Evolutionary conservation across 1,140 invertebrate species (phyloP).

Genomic region (Maniola jurtina): DNA sequence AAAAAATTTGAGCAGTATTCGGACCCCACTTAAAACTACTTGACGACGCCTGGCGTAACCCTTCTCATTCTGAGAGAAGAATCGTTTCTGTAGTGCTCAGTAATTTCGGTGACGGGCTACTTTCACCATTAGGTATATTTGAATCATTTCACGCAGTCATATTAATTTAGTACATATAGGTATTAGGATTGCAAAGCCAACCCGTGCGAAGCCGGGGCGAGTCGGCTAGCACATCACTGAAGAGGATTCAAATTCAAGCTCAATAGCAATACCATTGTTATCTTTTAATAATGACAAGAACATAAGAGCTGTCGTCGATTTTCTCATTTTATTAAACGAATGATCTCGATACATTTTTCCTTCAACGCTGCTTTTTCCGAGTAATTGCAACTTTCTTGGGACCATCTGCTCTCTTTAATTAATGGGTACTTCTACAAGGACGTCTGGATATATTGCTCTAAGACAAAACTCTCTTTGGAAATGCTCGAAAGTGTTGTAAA

Average conservation of each 20-base stretch:
- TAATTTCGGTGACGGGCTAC: too few relatives aligned
- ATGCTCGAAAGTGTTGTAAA: background rate
- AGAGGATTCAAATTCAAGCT: background rate
- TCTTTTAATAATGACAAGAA: background rate
- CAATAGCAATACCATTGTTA: background rate
- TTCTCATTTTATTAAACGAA: slow-evolving; percentile 9
- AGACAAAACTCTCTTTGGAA: background rate
- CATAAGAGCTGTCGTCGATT: background rate
- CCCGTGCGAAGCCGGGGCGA: too few relatives aligned
- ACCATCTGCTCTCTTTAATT: slow-evolving; percentile 23
- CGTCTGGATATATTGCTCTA: slow-evolving; percentile 8
- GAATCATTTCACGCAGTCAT: too few relatives aligned
- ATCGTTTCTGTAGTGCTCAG: too few relatives aligned
- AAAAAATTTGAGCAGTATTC: too few relatives aligned
- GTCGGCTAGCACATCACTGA: background rate
- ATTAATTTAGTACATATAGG: too few relatives aligned
- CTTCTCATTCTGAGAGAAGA: too few relatives aligned
- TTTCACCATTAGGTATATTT: too few relatives aligned
- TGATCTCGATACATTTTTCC: slow-evolving; percentile 14
- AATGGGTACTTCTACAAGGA: slow-evolving; percentile 16
- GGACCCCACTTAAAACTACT: too few relatives aligned
- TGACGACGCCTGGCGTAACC: too few relatives aligned
- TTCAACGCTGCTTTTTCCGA: slow-evolving; percentile 17
- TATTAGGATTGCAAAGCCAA: too few relatives aligned
- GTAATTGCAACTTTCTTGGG: slow-evolving; percentile 17